Evolutionary conservation across 2,888 invertebrate species (phyloP).

Genomic region (Nomada goodeniana): DNA sequence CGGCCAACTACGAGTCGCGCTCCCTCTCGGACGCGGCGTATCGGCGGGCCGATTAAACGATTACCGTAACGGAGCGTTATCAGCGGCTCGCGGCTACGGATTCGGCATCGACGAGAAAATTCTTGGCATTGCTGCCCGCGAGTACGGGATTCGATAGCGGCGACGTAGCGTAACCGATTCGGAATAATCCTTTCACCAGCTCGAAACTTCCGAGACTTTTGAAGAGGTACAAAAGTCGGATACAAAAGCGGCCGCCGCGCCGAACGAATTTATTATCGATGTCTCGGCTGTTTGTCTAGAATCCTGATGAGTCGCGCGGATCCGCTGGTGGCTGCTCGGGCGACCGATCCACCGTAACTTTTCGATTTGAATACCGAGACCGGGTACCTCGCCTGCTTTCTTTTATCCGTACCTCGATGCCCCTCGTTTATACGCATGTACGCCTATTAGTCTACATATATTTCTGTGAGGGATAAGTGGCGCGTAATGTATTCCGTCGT

Average conservation of each 20-base stretch:
- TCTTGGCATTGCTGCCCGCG: neutral
- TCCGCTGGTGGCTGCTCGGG: slow-evolving; percentile 40
- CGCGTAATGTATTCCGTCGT: slow-evolving; percentile 67
- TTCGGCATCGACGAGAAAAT: neutral
- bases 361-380: slow-evolving; percentile 58
- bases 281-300: neutral
- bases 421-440: slow-evolving; percentile 56
- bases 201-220: slow-evolving; percentile 24
- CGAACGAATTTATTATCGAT: slow-evolving; percentile 52
- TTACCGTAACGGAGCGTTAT: slow-evolving; percentile 58
- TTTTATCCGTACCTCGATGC: slow-evolving; percentile 53
- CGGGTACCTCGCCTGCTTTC: slow-evolving; percentile 52
- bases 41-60: slow-evolving; percentile 65
- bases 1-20: slow-evolving; percentile 21
- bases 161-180: neutral
- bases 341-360: slow-evolving; percentile 56
- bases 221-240: neutral
- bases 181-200: neutral
- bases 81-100: too few relatives aligned
- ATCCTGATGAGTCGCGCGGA: neutral
- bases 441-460: slow-evolving; percentile 71
- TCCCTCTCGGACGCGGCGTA: slow-evolving; percentile 24
- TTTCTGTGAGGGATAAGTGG: slow-evolving; percentile 65
- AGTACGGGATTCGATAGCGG: neutral
- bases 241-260: neutral